These are phyloP conservation scores for Spermophilus dauricus DNA, from an alignment of 2,113 vertebrate species.

Conservation along the genomic window DNA sequence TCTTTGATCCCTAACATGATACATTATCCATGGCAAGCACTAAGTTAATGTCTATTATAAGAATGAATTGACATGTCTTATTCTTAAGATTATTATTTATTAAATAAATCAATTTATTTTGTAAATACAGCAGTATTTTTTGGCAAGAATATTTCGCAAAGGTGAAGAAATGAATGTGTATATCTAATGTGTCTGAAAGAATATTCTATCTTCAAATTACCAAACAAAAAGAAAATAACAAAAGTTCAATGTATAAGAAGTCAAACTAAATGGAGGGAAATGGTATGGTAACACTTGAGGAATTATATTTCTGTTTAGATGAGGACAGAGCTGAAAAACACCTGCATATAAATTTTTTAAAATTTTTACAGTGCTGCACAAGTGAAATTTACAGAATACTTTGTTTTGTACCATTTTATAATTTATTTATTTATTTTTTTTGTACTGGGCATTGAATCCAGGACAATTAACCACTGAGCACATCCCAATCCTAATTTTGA, in stretches of 20 bases:
- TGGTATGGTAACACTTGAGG: not conserved
- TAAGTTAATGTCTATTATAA: not conserved
- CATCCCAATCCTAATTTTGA: too few species aligned
- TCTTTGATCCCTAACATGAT: not conserved
- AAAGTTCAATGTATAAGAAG: not conserved
- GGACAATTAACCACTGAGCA: too few species aligned
- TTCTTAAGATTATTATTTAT: not conserved
- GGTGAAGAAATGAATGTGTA: not conserved
- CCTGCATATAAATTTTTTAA: not conserved
- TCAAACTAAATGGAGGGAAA: not conserved
- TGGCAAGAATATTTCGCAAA: not conserved
- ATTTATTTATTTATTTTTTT: not conserved
- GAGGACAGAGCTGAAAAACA: not conserved
- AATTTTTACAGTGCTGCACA: not conserved
- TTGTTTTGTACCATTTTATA: not conserved
- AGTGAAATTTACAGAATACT: constrained; percentile 21
- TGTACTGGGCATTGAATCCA: too few species aligned
- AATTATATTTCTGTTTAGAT: not conserved
- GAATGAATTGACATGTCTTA: not conserved
- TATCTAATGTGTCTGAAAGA: not conserved
- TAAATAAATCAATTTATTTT: not conserved
- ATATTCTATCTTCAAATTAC: constrained; percentile 15
- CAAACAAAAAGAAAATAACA: not conserved
- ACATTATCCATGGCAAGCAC: not conserved
- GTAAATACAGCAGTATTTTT: not conserved